Conservation (phyloP, 2,888 invertebrate genomes). For the Belgica antarctica region DNA sequence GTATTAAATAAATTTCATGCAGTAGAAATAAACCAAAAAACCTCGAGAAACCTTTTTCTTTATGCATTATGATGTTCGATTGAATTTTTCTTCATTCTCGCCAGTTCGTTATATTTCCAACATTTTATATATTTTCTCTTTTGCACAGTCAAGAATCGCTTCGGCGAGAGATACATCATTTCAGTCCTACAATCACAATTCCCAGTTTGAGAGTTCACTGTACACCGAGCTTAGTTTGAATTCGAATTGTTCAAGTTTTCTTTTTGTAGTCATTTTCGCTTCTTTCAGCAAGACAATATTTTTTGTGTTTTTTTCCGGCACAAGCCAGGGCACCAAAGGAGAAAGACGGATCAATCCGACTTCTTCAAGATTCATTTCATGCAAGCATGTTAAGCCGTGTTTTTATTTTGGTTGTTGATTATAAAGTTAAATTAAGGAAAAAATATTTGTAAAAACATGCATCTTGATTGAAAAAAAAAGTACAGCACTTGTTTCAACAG, state of each 20-base stretch:
- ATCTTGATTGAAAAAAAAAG: constrained; percentile 36
- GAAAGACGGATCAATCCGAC: background rate
- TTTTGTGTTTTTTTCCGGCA: background rate
- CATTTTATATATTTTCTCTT: background rate
- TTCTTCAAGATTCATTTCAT: constrained; percentile 27
- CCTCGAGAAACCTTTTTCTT: background rate
- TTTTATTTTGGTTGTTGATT: constrained; percentile 37
- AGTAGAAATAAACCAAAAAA: background rate
- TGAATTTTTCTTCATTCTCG: background rate
- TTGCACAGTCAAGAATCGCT: background rate
- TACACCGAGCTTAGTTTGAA: background rate
- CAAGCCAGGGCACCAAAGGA: background rate
- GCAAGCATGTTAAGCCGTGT: constrained; percentile 5
- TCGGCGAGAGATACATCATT: background rate
- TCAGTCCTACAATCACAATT: background rate
- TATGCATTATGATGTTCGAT: background rate
- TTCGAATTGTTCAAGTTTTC: background rate
- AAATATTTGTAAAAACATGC: constrained; percentile 33
- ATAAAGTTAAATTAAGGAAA: constrained; percentile 43
- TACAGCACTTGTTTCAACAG: background rate
- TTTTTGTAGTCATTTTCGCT: constrained; percentile 6
- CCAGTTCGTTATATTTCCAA: constrained; percentile 6
- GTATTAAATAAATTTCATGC: constrained; percentile 24
- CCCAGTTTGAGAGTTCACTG: background rate
- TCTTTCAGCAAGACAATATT: background rate